Percentiles rank a stretch among this genome's conserved stretches.
Evolutionary conservation across 1,140 invertebrate genomes (phyloP).

Genomic region (Battus philenor): DNA sequence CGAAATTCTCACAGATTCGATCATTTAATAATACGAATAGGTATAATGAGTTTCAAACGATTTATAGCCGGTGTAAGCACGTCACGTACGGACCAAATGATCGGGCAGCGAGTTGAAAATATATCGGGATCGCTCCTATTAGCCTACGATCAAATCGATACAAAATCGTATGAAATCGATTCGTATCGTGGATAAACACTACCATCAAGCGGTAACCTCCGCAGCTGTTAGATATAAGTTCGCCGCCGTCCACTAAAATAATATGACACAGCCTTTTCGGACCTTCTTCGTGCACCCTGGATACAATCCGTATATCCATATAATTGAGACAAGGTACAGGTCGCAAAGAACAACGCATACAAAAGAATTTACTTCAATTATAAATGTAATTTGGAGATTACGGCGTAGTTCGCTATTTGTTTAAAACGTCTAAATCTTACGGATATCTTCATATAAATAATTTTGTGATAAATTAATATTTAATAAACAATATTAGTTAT

Average conservation of each 20-base stretch:
- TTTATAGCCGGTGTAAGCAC: constrained; percentile 68
- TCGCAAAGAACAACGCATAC: constrained; percentile 28
- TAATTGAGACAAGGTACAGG: constrained; percentile 42
- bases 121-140: constrained; percentile 66
- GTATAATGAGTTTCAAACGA: constrained; percentile 67
- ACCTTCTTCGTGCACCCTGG: constrained; percentile 40
- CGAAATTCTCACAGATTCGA: constrained; percentile 67
- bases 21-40: constrained; percentile 70
- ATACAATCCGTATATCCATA: constrained; percentile 49
- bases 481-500: no score
- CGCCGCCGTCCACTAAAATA: constrained; percentile 72
- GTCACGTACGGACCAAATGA: constrained; percentile 68
- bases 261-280: constrained; percentile 72
- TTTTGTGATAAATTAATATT: no score
- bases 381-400: no score
- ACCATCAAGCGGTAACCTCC: constrained; percentile 54
- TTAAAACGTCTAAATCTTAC: no score
- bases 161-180: constrained; percentile 70
- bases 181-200: constrained; percentile 70
- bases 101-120: constrained; percentile 58
- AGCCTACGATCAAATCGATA: constrained; percentile 63
- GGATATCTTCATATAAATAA: no score
- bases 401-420: no score
- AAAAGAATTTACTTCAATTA: no score
- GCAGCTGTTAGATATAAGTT: constrained; percentile 69